Base-by-base conservation (phyloP, 2,113 vertebrate species). In the Melanostigma gelatinosum region DNA sequence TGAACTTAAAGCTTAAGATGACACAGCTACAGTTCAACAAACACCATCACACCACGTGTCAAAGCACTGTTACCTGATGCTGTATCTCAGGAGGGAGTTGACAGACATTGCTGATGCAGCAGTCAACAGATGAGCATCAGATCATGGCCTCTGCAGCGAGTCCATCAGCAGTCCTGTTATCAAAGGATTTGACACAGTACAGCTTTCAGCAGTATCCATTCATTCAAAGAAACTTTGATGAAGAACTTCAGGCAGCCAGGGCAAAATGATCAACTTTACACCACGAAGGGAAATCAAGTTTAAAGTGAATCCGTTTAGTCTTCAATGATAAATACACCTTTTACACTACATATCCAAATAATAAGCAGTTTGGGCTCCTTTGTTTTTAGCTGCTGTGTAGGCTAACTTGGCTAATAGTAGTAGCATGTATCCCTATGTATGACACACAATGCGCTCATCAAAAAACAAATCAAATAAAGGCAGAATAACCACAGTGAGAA, bases 41-140 rank as follows among this genome's bases (percentile, higher is more conserved):
- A 12, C 2, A 40, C 48, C 50, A 38, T 40, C 66, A 36, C 1
- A n/a, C 18, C 24, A 24, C 5, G 44, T 24, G 1, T 38, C 40
- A 22, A 2, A 65, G 13, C 15, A 15, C 27, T 8, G 44, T 66
- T 87, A 95, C 94, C 94, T 94, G 65, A 91, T 20, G 68, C 52
- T 69, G 57, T 46, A 65, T 44, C 92, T 90, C 72, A 94, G 91
- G 44, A 94, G 83, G 65, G 58, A 86, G 70, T 61, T 78, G 64
- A 90, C 75, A 74, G 88, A 93, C 94, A 95, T 87, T 15, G 22
- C 78, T 75, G 66, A 20, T 38, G 58, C 72, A 32, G 61, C 34
- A 12, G 54, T 58, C 72, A 48, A 34, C 70, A 58, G 36, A 54
- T 20, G 76, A 24, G 18, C 24, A 12, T 58, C 61, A 75, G 66